Evolutionary conservation across 2,113 vertebrate genomes (phyloP).

Genomic region (Mormoops blainvillei): DNA sequence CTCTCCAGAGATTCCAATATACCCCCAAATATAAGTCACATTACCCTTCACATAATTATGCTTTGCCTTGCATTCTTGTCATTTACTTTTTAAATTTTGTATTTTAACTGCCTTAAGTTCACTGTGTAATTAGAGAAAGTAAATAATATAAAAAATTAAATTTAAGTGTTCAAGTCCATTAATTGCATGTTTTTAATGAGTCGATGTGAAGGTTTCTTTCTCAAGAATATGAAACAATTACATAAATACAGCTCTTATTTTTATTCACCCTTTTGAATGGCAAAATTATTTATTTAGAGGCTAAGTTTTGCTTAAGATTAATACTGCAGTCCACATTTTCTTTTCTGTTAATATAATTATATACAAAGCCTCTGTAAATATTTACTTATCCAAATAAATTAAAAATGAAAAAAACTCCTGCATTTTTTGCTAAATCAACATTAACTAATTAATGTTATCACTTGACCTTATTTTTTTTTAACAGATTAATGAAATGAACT

Average conservation of each 20-base stretch:
- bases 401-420: constrained; percentile 8
- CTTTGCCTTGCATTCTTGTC: not conserved
- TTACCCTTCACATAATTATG: not conserved
- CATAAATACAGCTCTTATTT: not conserved
- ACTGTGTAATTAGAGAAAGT: not conserved
- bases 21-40: not conserved
- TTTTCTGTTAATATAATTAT: not conserved
- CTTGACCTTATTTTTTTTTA: not conserved
- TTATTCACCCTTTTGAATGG: not conserved
- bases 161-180: not conserved
- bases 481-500: not conserved
- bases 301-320: not conserved
- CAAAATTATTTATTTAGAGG: not conserved
- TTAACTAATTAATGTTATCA: constrained; percentile 18
- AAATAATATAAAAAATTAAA: not conserved
- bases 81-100: not conserved
- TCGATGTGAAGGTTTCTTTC: not conserved
- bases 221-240: not conserved
- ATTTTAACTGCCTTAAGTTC: not conserved
- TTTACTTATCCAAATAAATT: not conserved
- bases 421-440: not conserved
- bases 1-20: not conserved
- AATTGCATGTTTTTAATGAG: not conserved
- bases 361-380: not conserved
- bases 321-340: not conserved